These are phyloP conservation scores for Odocoileus hemionus DNA, from an alignment of 2,113 vertebrate species.

Conservation along the genomic window DNA sequence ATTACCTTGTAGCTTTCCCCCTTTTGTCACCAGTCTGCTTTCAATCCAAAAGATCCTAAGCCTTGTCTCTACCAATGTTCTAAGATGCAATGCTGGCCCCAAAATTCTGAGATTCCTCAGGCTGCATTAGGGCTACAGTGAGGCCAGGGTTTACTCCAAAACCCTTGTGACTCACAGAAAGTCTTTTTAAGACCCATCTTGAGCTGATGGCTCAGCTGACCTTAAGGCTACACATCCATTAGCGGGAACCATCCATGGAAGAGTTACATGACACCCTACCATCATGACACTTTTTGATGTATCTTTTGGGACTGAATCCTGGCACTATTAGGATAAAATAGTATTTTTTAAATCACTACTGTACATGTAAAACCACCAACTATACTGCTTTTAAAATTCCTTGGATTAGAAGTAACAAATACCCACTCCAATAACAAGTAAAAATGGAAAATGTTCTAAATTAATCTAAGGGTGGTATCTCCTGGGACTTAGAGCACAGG, in stretches of 20 bases:
- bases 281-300: not conserved
- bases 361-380: not conserved
- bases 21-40: not conserved
- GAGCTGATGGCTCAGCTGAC: not conserved
- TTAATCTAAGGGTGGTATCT: not conserved
- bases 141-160: not conserved
- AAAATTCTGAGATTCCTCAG: not conserved
- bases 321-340: not conserved
- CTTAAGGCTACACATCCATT: not conserved
- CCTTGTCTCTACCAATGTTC: not conserved
- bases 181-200: not conserved
- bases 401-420: not conserved
- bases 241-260: not conserved
- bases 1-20: not conserved
- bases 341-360: slow-evolving; percentile 16
- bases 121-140: no score
- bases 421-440: not conserved
- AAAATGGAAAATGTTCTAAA: not conserved
- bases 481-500: not conserved
- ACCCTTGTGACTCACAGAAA: not conserved
- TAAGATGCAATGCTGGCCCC: not conserved
- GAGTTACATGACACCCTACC: not conserved
- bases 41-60: not conserved
- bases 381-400: not conserved
- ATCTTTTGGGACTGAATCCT: not conserved